Evolutionary conservation across 2,888 invertebrate genomes (phyloP), one percentile per base, ranked within the genome.

Genomic region (Dryocosmus kuriphilus): DNA sequence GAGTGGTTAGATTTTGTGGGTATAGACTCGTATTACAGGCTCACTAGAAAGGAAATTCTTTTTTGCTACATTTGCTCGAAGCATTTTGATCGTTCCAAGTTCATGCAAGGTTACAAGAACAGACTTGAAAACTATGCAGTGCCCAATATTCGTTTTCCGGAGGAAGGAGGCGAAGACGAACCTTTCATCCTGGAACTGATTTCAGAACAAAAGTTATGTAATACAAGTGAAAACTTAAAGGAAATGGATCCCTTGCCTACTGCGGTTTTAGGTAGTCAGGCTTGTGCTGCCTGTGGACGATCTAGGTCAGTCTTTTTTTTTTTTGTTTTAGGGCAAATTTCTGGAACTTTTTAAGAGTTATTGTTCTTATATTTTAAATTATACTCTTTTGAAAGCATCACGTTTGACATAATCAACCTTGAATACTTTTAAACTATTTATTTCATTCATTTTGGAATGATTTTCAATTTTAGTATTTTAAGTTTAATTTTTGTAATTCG

Each of bases 1-100:
- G 88, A 91, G 63, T 91, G 91, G 91, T 79, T 91, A 3, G 91
- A 91, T 78, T 91, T 91, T 78, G 91, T 91, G 11, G 91, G 91
- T 0, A 88, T 91, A 0, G 89, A 90, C 77, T 91, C 91, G 0
- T 91, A 91, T 80, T 91, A 90, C 27, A 87, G 91, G 67, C 79
- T 91, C 2, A 91, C 91, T 0, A 85, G 91, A 61, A 91, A 91
- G 75, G 91, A 91, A 82, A 91, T 91, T 60, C 84, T 91, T 35
- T 91, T 88, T 74, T 91, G 91, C 80, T 91, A 90, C 75, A 91
- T 91, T 73, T 91, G 91, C 77, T 91, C 91, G 0, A 90, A 89
- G 71, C 91, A 91, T 71, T 91, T 91, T 75, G 90, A 90, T 67
- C 81, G 78, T 67, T 86, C 88, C 2, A 91, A 91, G 57, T 91